These are phyloP conservation scores for Brachyrhaphis roseni DNA, from an alignment of 2,797 vertebrate genomes.

Conservation along the genomic window DNA sequence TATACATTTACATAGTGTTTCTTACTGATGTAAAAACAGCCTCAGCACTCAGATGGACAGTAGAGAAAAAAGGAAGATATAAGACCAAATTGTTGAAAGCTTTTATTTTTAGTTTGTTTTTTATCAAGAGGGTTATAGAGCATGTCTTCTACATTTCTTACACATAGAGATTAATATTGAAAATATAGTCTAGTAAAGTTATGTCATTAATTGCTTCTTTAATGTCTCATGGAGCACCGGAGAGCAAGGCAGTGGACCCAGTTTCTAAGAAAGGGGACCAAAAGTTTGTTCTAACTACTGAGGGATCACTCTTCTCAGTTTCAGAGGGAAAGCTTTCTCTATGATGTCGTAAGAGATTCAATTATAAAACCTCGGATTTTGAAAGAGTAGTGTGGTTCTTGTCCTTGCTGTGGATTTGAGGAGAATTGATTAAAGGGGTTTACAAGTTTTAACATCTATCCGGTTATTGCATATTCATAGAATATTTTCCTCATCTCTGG, in stretches of 20 bases:
- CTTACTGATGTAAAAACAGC: slow-evolving; percentile 35
- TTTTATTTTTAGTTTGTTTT: neutral
- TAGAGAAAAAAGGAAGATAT: slow-evolving; percentile 5
- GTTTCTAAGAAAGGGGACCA: neutral
- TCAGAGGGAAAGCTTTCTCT: neutral
- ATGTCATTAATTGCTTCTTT: neutral
- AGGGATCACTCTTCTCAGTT: neutral
- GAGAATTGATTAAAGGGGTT: neutral
- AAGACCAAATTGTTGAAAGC: neutral
- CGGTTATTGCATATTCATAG: neutral
- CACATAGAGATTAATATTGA: neutral
- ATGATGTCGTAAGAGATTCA: neutral
- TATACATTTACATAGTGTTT: slow-evolving; percentile 18
- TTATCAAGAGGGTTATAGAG: neutral
- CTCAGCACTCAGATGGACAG: slow-evolving; percentile 7
- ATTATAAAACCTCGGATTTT: neutral
- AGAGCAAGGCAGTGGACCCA: neutral
- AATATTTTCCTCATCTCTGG: neutral
- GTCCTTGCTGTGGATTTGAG: neutral
- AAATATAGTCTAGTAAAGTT: neutral
- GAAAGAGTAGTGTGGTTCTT: neutral
- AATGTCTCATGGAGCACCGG: neutral
- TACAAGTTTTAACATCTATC: neutral
- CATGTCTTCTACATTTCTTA: neutral
- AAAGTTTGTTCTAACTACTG: neutral